Evolutionary conservation across 2,797 vertebrate genomes (phyloP).

Genomic region (Rhinophrynus dorsalis): DNA sequence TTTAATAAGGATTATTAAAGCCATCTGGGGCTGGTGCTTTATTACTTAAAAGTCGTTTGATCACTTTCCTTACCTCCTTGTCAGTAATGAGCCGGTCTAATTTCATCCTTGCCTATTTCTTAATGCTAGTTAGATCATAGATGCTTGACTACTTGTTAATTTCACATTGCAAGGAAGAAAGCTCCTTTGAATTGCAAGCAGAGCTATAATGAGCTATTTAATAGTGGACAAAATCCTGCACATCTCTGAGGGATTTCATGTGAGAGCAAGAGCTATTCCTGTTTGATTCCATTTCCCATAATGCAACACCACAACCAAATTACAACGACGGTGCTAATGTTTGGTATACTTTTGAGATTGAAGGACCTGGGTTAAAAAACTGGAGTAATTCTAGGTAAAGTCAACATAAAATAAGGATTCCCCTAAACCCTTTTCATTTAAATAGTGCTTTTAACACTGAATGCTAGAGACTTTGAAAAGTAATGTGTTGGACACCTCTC

Average conservation of each 20-base stretch:
- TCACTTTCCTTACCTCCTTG: conserved; percentile 39
- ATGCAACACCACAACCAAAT: background rate
- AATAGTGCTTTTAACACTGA: too few relatives aligned
- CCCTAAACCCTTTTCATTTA: too few relatives aligned
- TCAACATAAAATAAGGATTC: too few relatives aligned
- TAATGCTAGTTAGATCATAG: conserved; percentile 45
- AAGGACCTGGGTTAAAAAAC: too few relatives aligned
- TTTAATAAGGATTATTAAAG: conserved; percentile 41
- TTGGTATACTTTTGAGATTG: background rate
- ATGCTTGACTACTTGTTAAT: conserved; percentile 48
- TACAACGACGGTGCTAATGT: background rate
- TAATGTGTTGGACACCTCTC: too few relatives aligned
- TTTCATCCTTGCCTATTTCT: conserved; percentile 40
- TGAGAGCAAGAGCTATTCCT: conserved; percentile 20
- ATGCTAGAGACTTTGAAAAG: too few relatives aligned
- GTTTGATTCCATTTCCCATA: conserved; percentile 18
- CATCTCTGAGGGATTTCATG: conserved; percentile 27
- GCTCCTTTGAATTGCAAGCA: conserved; percentile 41
- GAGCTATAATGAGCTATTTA: conserved; percentile 44
- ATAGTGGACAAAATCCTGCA: conserved; percentile 45
- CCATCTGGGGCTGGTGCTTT: conserved; percentile 33
- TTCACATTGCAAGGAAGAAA: conserved; percentile 34
- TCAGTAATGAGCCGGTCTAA: conserved; percentile 45
- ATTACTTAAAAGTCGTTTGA: conserved; percentile 37
- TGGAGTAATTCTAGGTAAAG: too few relatives aligned